A percentile compares a stretch with the other conserved stretches of the same genome.
Conservation (phyloP, 2,888 invertebrate species). For the Oscheius myriophilus region DNA sequence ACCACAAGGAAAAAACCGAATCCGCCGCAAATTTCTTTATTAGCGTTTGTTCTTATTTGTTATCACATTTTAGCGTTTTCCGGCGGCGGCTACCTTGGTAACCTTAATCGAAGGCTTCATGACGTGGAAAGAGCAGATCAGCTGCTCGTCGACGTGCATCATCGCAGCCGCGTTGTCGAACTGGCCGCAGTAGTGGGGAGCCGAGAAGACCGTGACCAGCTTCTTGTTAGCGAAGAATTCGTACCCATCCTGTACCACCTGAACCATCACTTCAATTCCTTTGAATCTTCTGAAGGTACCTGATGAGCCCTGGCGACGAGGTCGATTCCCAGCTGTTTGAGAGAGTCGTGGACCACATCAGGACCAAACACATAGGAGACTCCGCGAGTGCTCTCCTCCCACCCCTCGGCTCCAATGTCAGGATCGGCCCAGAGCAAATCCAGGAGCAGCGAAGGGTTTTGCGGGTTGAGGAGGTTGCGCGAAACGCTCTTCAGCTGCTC, state of each 20-base stretch:
- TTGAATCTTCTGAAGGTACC: not conserved
- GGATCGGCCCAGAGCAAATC: conserved; percentile 72
- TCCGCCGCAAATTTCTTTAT: conserved; percentile 15
- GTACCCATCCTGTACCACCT: conserved; percentile 76
- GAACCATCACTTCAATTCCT: no score
- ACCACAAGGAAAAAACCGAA: not conserved
- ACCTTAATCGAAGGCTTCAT: conserved; percentile 8
- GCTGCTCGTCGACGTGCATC: conserved; percentile 61
- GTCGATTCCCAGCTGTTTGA: conserved; percentile 53
- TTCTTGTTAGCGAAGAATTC: conserved; percentile 73
- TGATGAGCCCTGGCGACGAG: conserved; percentile 64
- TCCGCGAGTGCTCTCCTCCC: conserved; percentile 70
- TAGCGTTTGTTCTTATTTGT: not conserved
- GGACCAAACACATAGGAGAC: conserved; percentile 76
- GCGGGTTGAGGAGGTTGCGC: conserved; percentile 36
- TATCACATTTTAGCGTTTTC: not conserved
- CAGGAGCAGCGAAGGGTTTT: conserved; percentile 70
- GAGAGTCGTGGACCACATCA: conserved; percentile 72
- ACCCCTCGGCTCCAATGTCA: conserved; percentile 29
- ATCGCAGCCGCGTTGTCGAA: conserved; percentile 65
- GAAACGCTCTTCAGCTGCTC: conserved; percentile 43
- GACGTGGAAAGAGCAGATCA: conserved; percentile 61
- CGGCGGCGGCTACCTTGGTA: conserved; percentile 11
- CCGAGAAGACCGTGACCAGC: conserved; percentile 61
- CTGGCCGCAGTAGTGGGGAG: conserved; percentile 59